Evolutionary conservation across 1,140 invertebrate genomes (phyloP), one percentile per base, ranked within the genome.

Genomic region (Hycleus cichorii): DNA sequence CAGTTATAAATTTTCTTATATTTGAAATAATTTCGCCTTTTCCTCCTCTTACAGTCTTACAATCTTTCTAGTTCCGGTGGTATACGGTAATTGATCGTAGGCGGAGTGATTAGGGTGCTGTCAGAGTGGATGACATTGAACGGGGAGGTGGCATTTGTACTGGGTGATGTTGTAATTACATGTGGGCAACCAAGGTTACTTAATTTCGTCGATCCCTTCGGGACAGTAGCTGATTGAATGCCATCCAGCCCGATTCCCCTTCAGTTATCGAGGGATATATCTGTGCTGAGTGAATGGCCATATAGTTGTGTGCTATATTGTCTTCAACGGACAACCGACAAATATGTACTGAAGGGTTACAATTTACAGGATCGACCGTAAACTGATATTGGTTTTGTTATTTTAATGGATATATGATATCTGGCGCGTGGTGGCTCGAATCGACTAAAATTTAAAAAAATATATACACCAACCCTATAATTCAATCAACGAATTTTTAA

Each of bases 101-200:
- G 42, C 44, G 26, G 26, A 53, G 51, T 53, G 51, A 53, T 53
- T 53, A 53, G 58, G 58, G 46, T 53, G 58, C 48, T 54, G 52
- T 59, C 58, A 59, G 48, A 59, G 46, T 55, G 49, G 58, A 59
- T 52, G 58, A 55, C 44, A 46, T 49, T 42, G 52, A 45, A 12
- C 12, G 26, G 51, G 38, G 60, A 62, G 60, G 60, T 62, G 60
- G 60, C 49, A 62, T 62, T 62, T 62, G 57, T 62, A 58, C 56
- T 47, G 60, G 60, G 56, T 55, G 60, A 58, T 55, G 51, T 58
- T 52, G 57, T 62, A 62, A 62, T 62, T 54, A 62, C 60, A 62
- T 62, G 60, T 62, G 60, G 60, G 60, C 60, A 58, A 62, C 60
- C 60, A 58, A 62, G 60, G 60, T 62, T 62, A 62, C 60, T 62